Percentiles rank a stretch among this genome's conserved stretches.
These are phyloP conservation scores for Nysson spinosus DNA, from an alignment of 2,888 invertebrate genomes.

Conservation along the genomic window DNA sequence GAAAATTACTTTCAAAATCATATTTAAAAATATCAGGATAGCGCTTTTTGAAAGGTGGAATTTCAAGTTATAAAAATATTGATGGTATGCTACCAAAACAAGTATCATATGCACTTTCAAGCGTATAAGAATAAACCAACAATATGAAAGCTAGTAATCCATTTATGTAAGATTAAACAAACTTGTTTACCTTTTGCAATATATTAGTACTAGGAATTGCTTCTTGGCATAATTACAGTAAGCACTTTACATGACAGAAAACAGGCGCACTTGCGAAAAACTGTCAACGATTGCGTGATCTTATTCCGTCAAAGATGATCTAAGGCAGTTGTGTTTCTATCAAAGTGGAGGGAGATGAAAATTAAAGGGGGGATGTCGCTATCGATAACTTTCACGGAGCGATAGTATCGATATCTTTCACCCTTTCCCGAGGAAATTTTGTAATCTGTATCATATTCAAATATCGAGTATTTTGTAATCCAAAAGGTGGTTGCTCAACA, in stretches of 20 bases:
- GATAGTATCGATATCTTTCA: no score
- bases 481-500: no score
- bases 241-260: conserved; percentile 6
- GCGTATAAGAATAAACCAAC: conserved; percentile 11
- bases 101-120: neutral
- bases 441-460: no score
- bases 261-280: conserved; percentile 20
- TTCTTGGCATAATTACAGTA: conserved; percentile 9
- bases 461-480: no score
- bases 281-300: conserved; percentile 44
- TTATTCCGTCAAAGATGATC: conserved; percentile 25
- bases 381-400: neutral
- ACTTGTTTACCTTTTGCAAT: conserved; percentile 16
- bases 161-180: conserved; percentile 12
- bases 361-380: no score
- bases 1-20: no score
- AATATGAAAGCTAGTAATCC: conserved; percentile 29
- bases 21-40: no score
- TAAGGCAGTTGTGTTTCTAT: conserved; percentile 1
- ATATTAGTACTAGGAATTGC: neutral
- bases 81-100: conserved; percentile 3
- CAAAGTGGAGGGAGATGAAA: neutral
- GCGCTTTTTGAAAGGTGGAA: no score
- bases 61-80: no score
- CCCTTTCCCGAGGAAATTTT: no score